Evolutionary conservation across 1,140 invertebrate species (phyloP).

Genomic region (Drosophila nannoptera): DNA sequence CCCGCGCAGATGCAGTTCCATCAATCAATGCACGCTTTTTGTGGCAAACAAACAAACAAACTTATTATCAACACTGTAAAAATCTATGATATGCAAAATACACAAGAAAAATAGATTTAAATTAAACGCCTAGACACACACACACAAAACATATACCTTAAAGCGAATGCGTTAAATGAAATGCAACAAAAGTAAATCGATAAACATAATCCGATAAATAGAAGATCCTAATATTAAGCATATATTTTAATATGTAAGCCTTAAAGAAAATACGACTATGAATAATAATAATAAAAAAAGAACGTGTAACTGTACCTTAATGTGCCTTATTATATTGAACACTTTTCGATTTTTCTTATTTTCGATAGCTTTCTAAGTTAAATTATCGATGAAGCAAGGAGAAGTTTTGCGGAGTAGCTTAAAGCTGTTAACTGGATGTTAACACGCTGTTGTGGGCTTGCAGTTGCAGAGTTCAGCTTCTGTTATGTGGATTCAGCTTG

Average conservation of each 20-base stretch:
- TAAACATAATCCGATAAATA: slow-evolving; percentile 66
- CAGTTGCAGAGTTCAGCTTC: no score
- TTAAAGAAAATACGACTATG: slow-evolving; percentile 75
- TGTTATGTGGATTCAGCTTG: no score
- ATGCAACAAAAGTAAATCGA: slow-evolving; percentile 43
- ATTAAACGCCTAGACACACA: slow-evolving; percentile 39
- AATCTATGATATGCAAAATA: slow-evolving; percentile 54
- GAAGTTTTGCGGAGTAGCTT: no score
- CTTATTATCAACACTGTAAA: slow-evolving; percentile 49
- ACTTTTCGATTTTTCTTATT: background rate
- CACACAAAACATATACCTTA: slow-evolving; percentile 43
- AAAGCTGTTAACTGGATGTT: no score
- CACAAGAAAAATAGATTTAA: slow-evolving; percentile 33
- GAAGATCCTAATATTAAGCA: slow-evolving; percentile 68
- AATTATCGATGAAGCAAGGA: no score
- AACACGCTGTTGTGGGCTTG: no score
- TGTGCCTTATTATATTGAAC: background rate
- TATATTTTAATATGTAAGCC: slow-evolving; percentile 78
- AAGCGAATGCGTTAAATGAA: slow-evolving; percentile 39
- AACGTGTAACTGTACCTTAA: slow-evolving; percentile 62
- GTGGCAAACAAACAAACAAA: slow-evolving; percentile 35
- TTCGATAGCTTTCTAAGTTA: no score
- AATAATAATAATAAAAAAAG: slow-evolving; percentile 58
- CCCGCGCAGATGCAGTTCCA: slow-evolving; percentile 32
- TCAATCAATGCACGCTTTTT: slow-evolving; percentile 48